A percentile compares a stretch with the other conserved stretches of the same genome.
Conservation (phyloP, 2,113 vertebrate genomes). For the Phasianus colchicus region DNA sequence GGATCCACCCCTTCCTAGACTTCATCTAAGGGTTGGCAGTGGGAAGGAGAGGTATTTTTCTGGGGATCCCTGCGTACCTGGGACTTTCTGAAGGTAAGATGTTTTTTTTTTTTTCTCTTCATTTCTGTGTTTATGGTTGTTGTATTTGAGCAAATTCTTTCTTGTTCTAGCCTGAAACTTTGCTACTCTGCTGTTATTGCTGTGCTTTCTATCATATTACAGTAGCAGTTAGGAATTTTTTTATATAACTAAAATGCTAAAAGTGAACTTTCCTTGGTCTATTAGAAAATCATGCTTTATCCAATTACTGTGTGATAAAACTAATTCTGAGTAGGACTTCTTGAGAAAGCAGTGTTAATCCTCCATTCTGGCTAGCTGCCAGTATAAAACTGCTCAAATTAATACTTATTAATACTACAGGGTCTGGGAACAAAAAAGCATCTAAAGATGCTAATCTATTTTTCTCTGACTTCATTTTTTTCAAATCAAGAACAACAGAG, state of each 20-base stretch:
- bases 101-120: too few relatives aligned
- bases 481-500: neutral
- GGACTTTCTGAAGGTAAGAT: too few relatives aligned
- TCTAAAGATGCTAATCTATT: neutral
- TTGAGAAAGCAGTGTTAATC: conserved; percentile 24
- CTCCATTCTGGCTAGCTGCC: conserved; percentile 36
- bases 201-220: too few relatives aligned
- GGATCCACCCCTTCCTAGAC: too few relatives aligned
- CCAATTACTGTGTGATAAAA: conserved; percentile 52
- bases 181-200: too few relatives aligned
- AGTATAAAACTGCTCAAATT: conserved; percentile 21
- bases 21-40: too few relatives aligned
- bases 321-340: conserved; percentile 16
- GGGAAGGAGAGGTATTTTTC: too few relatives aligned
- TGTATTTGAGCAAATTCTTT: too few relatives aligned
- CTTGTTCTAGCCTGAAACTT: too few relatives aligned
- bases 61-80: too few relatives aligned
- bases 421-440: neutral
- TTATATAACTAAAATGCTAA: neutral
- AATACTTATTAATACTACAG: neutral
- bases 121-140: too few relatives aligned
- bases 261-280: neutral
- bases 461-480: neutral
- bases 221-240: neutral
- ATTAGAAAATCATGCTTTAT: neutral